Base-by-base conservation (phyloP, 2,888 invertebrate species). In the Chouioia cunea region DNA sequence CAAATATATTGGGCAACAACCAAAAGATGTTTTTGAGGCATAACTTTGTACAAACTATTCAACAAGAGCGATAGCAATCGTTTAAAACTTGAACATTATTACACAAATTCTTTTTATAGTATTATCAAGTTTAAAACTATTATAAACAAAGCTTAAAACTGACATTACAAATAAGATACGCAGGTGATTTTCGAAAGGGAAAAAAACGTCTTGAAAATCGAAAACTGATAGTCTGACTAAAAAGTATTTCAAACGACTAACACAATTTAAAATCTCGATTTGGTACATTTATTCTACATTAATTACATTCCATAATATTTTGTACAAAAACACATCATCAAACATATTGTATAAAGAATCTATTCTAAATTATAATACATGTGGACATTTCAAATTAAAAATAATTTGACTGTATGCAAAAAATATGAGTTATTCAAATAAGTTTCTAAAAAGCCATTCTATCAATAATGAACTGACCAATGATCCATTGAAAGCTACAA, bases 381-480 rank as follows among this genome's bases (percentile, higher is more conserved):
- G 36, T 36, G 6, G 12, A 36, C 10, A 36, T 36, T 36, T 36
- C 10, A 27, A 1, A 36, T 14, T 43, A 43, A n/a, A 22, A 56
- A 56, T 43, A 43, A 23, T 57, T 15, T 10, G 52, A 59, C 63
- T 71, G 64, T 67, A 60, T 71, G 65, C 68, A 68, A 16, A 65
- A 69, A 59, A 62, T 69, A 72, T 47, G 63, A 66, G 69, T 65
- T 65, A 53, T 54, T 60, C 22, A 16, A 59, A 50, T 16, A 43
- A 46, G 6, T 50, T 58, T 63, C 70, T 73, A 73, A 64, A n/a
- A 50, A 73, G 66, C 66, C 59, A 73, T 65, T 73, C 69, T 62
- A 54, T 70, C 69, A 70, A 65, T 66, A 66, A 46, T 63, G n/a
- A 70, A 50, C 53, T 70, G 66, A 66, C 50, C 65, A 66, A 10